Evolutionary conservation across 1,140 invertebrate genomes (phyloP).

Genomic region (Rhyzopertha dominica): DNA sequence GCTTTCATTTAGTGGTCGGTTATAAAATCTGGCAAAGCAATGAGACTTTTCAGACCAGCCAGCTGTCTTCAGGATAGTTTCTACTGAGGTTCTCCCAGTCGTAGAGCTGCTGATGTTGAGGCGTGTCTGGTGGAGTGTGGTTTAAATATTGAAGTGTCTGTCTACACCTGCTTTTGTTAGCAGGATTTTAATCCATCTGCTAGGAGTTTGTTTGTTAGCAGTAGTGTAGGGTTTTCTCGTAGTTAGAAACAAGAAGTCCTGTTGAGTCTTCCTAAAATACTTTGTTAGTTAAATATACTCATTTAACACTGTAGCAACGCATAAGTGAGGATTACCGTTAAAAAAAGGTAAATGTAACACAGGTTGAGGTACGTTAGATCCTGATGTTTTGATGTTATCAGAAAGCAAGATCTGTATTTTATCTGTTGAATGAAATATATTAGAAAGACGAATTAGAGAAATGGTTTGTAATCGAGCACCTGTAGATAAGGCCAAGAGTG

Average conservation of each 20-base stretch:
- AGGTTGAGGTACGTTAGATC: conserved; percentile 6
- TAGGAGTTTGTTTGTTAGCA: conserved; percentile 19
- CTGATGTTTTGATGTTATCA: conserved; percentile 9
- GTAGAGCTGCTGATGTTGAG: conserved; percentile 24
- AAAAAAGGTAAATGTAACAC: conserved; percentile 7
- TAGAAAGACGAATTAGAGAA: not conserved
- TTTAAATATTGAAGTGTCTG: conserved; percentile 13
- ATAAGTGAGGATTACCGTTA: conserved; percentile 10
- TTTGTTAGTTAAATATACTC: conserved; percentile 5
- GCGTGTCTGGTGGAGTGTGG: conserved; percentile 21
- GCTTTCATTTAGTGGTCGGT: no score
- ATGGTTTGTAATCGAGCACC: conserved; percentile 4
- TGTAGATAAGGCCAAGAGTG: conserved; percentile 6
- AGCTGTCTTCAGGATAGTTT: no score
- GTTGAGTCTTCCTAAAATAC: not conserved
- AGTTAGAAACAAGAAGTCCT: conserved; percentile 7
- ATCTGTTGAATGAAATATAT: no score
- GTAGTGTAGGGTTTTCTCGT: conserved; percentile 20
- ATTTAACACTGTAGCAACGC: conserved; percentile 8
- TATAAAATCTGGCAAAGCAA: no score
- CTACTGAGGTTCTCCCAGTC: no score
- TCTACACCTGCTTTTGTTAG: conserved; percentile 18
- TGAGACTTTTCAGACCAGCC: no score
- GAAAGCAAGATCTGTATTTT: conserved; percentile 8
- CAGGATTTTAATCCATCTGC: conserved; percentile 23